Conservation (phyloP, 92 coral and sea anemone species). For the Epizoanthus scotinus region DNA sequence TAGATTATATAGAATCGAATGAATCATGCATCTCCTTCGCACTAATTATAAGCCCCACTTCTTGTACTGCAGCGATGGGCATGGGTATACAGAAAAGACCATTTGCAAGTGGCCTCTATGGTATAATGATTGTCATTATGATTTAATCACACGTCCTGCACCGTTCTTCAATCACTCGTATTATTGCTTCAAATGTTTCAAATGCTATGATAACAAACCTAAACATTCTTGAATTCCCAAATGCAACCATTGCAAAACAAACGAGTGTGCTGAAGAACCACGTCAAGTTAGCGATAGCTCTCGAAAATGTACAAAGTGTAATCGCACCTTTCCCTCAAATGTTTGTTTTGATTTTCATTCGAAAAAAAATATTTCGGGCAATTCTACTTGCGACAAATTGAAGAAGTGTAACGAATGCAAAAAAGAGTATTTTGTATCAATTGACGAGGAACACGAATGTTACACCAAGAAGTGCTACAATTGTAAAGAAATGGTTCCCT, state of each 20-base stretch:
- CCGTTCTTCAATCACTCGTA: neutral
- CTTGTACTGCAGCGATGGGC: conserved; percentile 67
- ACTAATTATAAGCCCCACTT: no score
- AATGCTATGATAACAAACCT: neutral
- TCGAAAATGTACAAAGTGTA: neutral
- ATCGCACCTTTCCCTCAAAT: neutral
- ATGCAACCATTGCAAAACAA: neutral
- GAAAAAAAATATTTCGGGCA: neutral
- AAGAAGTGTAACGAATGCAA: neutral
- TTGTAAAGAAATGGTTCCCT: neutral
- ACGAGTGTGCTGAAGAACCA: neutral
- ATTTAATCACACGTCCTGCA: no score
- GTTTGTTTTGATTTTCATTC: neutral
- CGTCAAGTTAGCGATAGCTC: no score
- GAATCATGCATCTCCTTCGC: no score
- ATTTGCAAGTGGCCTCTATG: conserved; percentile 32
- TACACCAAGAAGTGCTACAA: neutral
- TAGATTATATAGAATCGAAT: no score
- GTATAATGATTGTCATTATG: no score
- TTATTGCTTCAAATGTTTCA: neutral
- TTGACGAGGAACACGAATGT: neutral
- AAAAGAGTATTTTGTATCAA: fast-evolving
- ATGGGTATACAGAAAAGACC: conserved; percentile 52
- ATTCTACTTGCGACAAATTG: neutral
- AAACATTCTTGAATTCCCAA: neutral